A percentile compares a stretch with the other conserved stretches of the same genome.
Conservation (phyloP, 2,113 vertebrate genomes). For the Bos indicus region DNA sequence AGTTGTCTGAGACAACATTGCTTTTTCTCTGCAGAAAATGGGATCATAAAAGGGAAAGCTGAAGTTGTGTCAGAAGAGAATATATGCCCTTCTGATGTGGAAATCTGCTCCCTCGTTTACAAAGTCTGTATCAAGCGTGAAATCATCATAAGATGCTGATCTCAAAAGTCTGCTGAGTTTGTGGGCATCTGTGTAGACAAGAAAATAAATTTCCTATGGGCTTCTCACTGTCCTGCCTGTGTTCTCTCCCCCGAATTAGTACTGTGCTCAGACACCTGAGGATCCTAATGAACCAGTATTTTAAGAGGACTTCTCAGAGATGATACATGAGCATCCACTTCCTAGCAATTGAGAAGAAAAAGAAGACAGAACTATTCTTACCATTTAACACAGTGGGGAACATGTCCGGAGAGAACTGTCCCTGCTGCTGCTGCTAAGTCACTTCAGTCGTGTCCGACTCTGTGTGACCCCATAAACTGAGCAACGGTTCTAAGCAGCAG, state of each 20-base stretch:
- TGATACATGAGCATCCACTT: background rate
- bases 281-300: background rate
- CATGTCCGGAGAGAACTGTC: background rate
- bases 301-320: background rate
- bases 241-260: background rate
- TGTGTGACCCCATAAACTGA: background rate
- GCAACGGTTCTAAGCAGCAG: background rate
- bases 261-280: rapidly evolving
- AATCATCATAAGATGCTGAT: background rate
- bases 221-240: background rate
- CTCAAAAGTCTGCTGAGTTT: background rate
- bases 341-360: background rate
- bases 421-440: too few species aligned
- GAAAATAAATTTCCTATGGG: background rate
- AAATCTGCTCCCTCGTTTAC: background rate
- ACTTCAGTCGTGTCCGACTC: too few species aligned
- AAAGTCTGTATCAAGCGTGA: rapidly evolving
- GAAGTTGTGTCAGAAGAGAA: background rate
- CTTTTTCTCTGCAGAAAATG: background rate
- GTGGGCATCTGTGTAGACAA: background rate
- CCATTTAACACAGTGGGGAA: background rate
- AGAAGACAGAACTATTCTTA: background rate
- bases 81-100: background rate
- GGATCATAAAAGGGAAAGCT: background rate
- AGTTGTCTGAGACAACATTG: background rate